phyloP scores from a whole-genome alignment of 2,113 vertebrate species.

The Psittacula cyanocephala region DNA sequence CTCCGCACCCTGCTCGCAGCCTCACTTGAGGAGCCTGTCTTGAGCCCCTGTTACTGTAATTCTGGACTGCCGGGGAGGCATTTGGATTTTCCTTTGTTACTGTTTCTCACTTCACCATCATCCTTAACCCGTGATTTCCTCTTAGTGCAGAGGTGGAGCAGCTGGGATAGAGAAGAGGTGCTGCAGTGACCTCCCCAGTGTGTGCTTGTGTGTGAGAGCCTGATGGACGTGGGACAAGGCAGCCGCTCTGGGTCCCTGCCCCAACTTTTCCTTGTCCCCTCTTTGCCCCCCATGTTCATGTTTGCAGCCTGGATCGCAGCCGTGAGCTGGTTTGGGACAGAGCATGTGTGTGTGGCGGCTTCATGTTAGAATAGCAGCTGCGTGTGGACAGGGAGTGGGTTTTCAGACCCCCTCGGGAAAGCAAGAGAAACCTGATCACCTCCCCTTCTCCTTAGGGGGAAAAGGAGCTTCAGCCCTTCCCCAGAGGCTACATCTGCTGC shows the following conservation, averaged over 20 bases:
- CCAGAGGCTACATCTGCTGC: neutral
- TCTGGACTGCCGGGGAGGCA: neutral
- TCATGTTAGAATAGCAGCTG: neutral
- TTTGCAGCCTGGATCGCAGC: neutral
- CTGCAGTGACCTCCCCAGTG: neutral
- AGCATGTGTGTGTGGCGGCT: neutral
- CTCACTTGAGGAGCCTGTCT: slow-evolving; percentile 23
- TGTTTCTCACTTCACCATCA: slow-evolving; percentile 37
- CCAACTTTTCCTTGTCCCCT: neutral
- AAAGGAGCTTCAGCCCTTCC: neutral
- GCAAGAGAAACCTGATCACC: neutral
- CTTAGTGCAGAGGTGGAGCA: neutral
- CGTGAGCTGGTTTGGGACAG: neutral
- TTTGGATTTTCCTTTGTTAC: slow-evolving; percentile 7
- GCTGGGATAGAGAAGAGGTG: neutral
- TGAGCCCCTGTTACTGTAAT: neutral
- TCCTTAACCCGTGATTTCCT: slow-evolving; percentile 50
- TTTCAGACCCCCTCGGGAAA: neutral
- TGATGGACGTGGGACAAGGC: neutral
- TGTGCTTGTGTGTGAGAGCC: neutral
- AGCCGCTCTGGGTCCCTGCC: neutral
- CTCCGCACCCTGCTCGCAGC: neutral
- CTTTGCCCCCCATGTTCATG: neutral
- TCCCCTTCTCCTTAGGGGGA: neutral
- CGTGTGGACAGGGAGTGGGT: fast-evolving